Base-by-base conservation (phyloP, 2,113 vertebrate species). In the Aplodontia rufa region DNA sequence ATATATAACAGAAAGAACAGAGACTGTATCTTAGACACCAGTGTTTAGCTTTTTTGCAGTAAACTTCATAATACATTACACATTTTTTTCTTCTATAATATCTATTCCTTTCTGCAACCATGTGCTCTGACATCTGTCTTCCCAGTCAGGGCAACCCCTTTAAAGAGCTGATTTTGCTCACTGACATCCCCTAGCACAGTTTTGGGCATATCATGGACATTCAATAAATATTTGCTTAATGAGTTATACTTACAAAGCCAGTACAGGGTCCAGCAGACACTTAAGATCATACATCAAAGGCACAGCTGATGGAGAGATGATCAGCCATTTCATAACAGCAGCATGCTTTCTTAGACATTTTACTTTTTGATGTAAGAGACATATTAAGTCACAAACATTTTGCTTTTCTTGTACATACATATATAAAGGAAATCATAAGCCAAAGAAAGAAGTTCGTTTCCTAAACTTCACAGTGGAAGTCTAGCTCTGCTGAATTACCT, bases 361-460 rank as follows among this genome's bases (percentile, higher is more conserved):
- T 86, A 90, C 62, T 87, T 28, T 37, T 84, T 93, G 55, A 5
- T 66, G 6, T 45, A 32, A 86, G 55, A 28, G 62, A 86, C 32
- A 79, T 71, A 66, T 45, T 89, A 42, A 91, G 9, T 82, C 55
- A 74, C 20, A 68, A 68, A 64, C 53, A 74, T 42, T 84, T 69
- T 64, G 37, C 32, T 26, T 76, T 66, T 86, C 88, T 76, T 51
- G 51, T 20, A 72, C 40, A 83, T 47, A 47, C 19, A 37, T 51
- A 17, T 30, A 66, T 64, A 83, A 92, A 91, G 22, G 37, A 96
- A 88, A 94, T 45, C 22, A 58, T 3, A 90, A 87, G n/a, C 40
- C n/a, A 60, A 93, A 89, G 26, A 55, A 78, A 75, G 30, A 17
- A 8, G 26, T 47, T 66, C 53, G 8, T 62, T 94, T 85, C 60